Evolutionary conservation across 2,113 vertebrate genomes (phyloP).

Genomic region (Athene cunicularia): DNA sequence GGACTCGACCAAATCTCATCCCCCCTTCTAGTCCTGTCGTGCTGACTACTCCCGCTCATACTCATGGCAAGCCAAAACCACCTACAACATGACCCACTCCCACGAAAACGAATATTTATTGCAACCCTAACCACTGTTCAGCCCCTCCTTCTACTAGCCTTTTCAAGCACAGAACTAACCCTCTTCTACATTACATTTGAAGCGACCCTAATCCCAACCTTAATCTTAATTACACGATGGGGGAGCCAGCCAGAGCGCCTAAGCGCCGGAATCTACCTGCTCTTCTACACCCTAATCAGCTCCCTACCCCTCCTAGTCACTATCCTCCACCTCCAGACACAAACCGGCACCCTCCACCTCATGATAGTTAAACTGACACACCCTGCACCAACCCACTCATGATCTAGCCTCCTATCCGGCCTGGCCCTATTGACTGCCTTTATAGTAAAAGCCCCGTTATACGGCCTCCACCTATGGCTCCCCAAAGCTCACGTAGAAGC

Average conservation of each 20-base stretch:
- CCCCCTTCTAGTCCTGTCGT: rapidly evolving
- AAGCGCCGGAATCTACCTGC: rapidly evolving
- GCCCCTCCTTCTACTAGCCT: rapidly evolving
- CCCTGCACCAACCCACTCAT: rapidly evolving
- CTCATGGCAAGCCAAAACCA: rapidly evolving
- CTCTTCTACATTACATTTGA: rapidly evolving
- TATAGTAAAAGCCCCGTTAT: neutral
- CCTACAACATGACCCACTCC: rapidly evolving
- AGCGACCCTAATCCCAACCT: rapidly evolving
- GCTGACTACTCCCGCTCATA: rapidly evolving
- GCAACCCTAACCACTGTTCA: rapidly evolving
- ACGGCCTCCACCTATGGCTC: neutral
- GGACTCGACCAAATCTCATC: rapidly evolving
- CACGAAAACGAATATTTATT: rapidly evolving
- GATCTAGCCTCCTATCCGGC: neutral
- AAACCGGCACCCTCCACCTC: rapidly evolving
- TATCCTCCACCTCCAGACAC: rapidly evolving
- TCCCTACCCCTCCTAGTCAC: rapidly evolving
- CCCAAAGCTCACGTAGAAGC: neutral
- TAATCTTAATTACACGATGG: rapidly evolving
- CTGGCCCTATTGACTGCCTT: neutral
- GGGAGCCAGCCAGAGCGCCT: rapidly evolving
- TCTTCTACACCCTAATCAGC: rapidly evolving
- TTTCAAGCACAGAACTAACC: rapidly evolving
- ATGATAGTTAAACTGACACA: rapidly evolving